Evolutionary conservation across 1,140 invertebrate genomes (phyloP), one percentile per base, ranked within the genome.

Genomic region (Antheraea pernyi): DNA sequence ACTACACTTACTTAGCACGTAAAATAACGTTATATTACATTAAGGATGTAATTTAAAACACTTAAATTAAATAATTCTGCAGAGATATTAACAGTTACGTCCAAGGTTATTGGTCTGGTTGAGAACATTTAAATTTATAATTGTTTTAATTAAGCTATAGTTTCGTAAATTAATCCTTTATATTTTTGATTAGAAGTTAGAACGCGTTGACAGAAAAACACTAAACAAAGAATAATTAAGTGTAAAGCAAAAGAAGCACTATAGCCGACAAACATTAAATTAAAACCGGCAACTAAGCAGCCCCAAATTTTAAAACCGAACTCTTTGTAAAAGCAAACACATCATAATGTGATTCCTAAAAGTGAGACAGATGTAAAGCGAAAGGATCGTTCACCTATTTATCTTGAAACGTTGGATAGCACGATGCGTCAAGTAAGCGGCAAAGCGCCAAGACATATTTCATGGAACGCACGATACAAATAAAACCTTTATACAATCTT

Each of bases 261-360:
- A 42, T 9, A 42, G 39, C 39, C 1, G 11, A 7, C 39, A 11
- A 42, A 42, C 39, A 42, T 42, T 11, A 42, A 8, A 42, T 42
- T 53, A 53, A 53, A 53, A 7, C 19, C 22, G 30, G 18, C 19
- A 61, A 30, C 60, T 61, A 10, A 19, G n/a, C 30, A 22, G 22
- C 19, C 22, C 19, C 60, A 61, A 61, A 22, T 61, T 61, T 61
- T 61, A 30, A 36, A 61, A 61, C 19, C 60, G 60, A 30, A 13
- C 19, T 19, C 4, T 61, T 22, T 30, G 19, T 61, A 67, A 69
- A 70, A 67, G 58, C 66, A 76, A 76, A 70, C 67, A 53, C 62
- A 70, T 48, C 59, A 53, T 46, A 48, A 65, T 72, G 62, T 76
- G 70, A 74, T 82, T 80, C 74, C 67, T 70, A 72, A 76, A 80